These are phyloP conservation scores for Cercocebus atys DNA, from an alignment of 2,113 vertebrate genomes.

Conservation along the genomic window DNA sequence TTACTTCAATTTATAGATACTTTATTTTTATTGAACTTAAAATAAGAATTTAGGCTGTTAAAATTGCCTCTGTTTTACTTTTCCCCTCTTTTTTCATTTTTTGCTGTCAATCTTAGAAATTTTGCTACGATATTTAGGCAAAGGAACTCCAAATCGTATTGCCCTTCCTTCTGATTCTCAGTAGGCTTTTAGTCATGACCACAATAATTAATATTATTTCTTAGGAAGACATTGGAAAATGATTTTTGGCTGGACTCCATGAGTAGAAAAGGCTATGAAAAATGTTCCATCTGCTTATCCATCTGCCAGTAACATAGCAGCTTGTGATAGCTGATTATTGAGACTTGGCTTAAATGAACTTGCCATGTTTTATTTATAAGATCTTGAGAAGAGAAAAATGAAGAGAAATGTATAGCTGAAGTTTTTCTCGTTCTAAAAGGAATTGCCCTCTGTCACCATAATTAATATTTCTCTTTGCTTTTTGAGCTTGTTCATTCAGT, in stretches of 20 bases:
- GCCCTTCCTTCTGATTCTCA: conserved; percentile 4
- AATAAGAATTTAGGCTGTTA: background rate
- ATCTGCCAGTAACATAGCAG: conserved; percentile 53
- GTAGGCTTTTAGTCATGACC: background rate
- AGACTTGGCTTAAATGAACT: conserved; percentile 36
- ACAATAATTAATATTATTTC: conserved; percentile 44
- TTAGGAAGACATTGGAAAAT: conserved; percentile 50
- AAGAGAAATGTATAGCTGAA: background rate
- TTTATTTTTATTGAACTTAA: conserved; percentile 8
- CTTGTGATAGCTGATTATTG: conserved; percentile 29
- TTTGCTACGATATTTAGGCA: conserved; percentile 11
- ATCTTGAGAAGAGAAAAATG: conserved; percentile 34
- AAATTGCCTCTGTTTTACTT: background rate
- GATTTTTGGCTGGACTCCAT: conserved; percentile 43
- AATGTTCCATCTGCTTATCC: conserved; percentile 60
- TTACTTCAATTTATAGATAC: background rate
- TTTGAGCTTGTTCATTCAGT: background rate
- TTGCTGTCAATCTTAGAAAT: conserved; percentile 27
- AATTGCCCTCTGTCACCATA: background rate
- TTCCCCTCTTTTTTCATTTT: background rate
- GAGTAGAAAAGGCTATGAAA: conserved; percentile 64
- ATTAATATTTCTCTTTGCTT: conserved; percentile 11
- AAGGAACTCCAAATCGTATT: background rate
- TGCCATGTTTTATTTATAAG: conserved; percentile 53
- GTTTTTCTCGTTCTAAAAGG: conserved; percentile 13